Conservation (phyloP, 92 coral and sea anemone genomes). For the Muricea muricata region DNA sequence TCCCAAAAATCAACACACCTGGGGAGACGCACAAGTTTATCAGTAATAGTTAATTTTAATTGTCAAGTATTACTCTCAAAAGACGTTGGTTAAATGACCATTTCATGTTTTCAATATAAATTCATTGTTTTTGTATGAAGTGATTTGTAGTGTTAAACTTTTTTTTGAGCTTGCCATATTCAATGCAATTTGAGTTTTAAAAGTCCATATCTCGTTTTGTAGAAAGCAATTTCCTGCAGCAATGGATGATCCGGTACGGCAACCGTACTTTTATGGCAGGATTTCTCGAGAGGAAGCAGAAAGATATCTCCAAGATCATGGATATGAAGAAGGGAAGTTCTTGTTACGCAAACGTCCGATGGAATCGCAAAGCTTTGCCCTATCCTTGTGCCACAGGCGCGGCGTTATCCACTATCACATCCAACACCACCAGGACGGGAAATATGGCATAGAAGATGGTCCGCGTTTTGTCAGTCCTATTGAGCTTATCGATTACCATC, state of each 20-base stretch:
- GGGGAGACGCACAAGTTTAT: too few relatives aligned
- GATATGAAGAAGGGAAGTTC: conserved; percentile 79
- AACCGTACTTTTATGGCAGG: conserved; percentile 91
- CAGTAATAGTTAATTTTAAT: too few relatives aligned
- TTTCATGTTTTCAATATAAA: too few relatives aligned
- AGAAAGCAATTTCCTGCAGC: too few relatives aligned
- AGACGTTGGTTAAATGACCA: too few relatives aligned
- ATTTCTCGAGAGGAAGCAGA: conserved; percentile 93
- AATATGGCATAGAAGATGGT: conserved; percentile 93
- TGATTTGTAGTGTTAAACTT: too few relatives aligned
- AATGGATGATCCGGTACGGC: conserved; percentile 53
- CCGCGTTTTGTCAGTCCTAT: conserved; percentile 86
- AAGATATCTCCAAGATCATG: conserved; percentile 67
- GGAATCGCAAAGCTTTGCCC: conserved; percentile 90
- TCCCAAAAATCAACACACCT: too few relatives aligned
- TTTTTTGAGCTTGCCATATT: too few relatives aligned
- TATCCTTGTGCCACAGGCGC: conserved; percentile 85
- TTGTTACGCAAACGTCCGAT: conserved; percentile 90
- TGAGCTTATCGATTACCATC: conserved; percentile 85
- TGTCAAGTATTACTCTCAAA: too few relatives aligned
- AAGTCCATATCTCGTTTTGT: too few relatives aligned
- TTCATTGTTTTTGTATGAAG: too few relatives aligned
- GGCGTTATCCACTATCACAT: conserved; percentile 92
- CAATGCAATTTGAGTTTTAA: too few relatives aligned
- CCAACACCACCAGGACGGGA: conserved; percentile 89